Evolutionary conservation across 2,888 invertebrate genomes (phyloP).

Genomic region (Zonitis immaculata): DNA sequence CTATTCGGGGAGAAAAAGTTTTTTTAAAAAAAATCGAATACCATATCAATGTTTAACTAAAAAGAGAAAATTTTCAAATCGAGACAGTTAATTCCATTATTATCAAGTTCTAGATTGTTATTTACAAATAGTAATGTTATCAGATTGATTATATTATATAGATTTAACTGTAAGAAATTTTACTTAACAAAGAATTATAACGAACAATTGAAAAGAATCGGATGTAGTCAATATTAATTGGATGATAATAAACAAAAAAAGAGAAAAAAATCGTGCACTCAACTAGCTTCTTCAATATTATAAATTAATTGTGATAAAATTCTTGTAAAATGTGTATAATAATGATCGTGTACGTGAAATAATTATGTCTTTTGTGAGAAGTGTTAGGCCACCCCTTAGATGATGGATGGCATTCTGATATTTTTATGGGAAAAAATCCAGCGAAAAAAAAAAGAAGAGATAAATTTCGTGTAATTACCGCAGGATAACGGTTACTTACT

Average conservation of each 20-base stretch:
- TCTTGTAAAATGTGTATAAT: constrained; percentile 21
- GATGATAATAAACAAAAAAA: constrained; percentile 11
- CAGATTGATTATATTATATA: not conserved
- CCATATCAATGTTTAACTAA: constrained; percentile 2
- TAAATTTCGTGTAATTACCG: not conserved
- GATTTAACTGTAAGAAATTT: not conserved
- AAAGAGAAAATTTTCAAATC: no score
- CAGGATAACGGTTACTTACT: not conserved
- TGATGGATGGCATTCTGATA: constrained; percentile 21
- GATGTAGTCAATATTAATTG: constrained; percentile 14
- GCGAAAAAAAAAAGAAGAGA: constrained; percentile 4
- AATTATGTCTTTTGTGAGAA: constrained; percentile 21
- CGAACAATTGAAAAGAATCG: constrained; percentile 1
- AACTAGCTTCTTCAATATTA: constrained; percentile 23
- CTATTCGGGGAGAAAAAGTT: no score
- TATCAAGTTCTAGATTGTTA: not conserved
- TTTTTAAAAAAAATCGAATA: no score
- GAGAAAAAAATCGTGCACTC: constrained; percentile 22
- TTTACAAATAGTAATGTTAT: constrained; percentile 12
- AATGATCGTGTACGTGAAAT: constrained; percentile 20
- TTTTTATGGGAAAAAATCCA: constrained; percentile 14
- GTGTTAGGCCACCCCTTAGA: constrained; percentile 16
- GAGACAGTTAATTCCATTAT: constrained; percentile 1
- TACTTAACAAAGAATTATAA: constrained; percentile 10
- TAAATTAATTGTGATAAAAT: constrained; percentile 12